A percentile compares a stretch with the other conserved stretches of the same genome.
Evolutionary conservation across 2,888 invertebrate species (phyloP).

Genomic region (Drosophila gaucha): DNA sequence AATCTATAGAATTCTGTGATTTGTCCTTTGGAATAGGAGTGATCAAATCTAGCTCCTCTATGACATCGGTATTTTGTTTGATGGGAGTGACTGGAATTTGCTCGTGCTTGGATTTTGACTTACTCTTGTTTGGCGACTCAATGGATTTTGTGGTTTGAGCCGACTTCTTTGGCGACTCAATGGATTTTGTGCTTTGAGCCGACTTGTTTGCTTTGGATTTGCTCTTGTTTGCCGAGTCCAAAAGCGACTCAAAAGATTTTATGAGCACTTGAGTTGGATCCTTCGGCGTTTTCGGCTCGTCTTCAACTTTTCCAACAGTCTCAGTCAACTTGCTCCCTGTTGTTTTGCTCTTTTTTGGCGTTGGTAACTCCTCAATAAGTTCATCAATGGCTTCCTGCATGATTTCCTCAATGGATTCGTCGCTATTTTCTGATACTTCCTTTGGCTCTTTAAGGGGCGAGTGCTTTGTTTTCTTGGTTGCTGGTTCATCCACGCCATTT

Average conservation of each 20-base stretch:
- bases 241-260: background rate
- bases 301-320: background rate
- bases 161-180: constrained; percentile 3
- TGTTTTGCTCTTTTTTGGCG: background rate
- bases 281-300: background rate
- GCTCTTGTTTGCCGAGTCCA: background rate
- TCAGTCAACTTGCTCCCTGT: background rate
- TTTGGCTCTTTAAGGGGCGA: background rate
- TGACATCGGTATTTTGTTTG: background rate
- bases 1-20: background rate
- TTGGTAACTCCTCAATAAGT: background rate
- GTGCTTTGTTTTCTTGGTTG: too few relatives aligned
- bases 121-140: constrained; percentile 1
- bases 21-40: too few relatives aligned
- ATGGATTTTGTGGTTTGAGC: too few relatives aligned
- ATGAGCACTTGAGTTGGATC: background rate
- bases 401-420: too few relatives aligned
- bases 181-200: too few relatives aligned
- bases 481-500: background rate
- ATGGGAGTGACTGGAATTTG: background rate
- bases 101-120: background rate
- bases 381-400: background rate
- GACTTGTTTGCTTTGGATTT: background rate
- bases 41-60: background rate
- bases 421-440: background rate